phyloP scores from a whole-genome alignment of 2,113 vertebrate species.

The Laterallus jamaicensis region DNA sequence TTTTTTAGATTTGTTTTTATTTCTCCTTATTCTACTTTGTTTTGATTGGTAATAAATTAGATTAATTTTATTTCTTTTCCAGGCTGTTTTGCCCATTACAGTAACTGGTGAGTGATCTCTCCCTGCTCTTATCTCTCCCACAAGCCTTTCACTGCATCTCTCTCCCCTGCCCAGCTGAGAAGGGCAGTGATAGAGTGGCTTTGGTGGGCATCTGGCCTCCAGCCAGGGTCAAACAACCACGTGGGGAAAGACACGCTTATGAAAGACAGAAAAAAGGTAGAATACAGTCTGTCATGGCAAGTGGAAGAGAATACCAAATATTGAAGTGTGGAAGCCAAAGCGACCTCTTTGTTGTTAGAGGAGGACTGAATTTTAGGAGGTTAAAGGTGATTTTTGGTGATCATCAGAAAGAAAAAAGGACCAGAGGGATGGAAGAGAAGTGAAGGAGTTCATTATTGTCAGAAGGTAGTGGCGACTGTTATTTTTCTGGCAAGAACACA shows the following conservation, averaged over 20 bases:
- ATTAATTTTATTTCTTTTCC: no score
- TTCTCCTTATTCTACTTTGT: no score
- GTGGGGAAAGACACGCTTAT: not conserved
- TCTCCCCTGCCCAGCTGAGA: no score
- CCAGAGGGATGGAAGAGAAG: not conserved
- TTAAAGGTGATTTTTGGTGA: not conserved
- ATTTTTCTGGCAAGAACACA: not conserved
- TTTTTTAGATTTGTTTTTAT: no score
- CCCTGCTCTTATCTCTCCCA: no score
- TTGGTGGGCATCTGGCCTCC: no score
- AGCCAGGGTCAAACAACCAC: no score
- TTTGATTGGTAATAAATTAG: no score
- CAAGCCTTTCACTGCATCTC: no score
- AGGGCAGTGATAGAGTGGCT: no score
- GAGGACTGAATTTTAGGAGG: not conserved
- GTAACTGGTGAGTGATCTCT: no score
- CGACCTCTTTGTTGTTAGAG: not conserved
- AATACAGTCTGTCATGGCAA: not conserved
- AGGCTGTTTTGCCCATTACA: no score
- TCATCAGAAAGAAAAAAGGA: not conserved
- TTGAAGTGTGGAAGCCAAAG: not conserved
- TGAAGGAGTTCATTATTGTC: not conserved
- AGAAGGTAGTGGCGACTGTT: not conserved
- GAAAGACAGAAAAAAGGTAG: not conserved
- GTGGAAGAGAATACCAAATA: not conserved